phyloP scores from a whole-genome alignment of 2,113 vertebrate genomes.

The Plotosus lineatus region DNA sequence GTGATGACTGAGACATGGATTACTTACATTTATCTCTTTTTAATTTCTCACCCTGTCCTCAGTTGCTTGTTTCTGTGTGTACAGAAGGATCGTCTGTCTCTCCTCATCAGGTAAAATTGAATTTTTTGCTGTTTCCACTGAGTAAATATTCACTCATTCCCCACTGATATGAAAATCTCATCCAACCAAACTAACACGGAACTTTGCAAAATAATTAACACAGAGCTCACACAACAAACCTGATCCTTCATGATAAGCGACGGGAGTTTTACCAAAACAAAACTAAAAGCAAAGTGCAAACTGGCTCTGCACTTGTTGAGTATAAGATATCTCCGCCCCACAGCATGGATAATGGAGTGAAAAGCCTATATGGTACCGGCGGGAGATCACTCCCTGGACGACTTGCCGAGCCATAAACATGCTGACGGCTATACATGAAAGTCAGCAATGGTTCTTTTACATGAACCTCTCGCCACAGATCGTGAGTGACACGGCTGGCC shows the following conservation, averaged over 20 bases:
- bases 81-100: neutral
- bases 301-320: too few species aligned
- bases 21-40: too few species aligned
- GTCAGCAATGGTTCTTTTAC: too few species aligned
- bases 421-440: too few species aligned
- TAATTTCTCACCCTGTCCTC: neutral
- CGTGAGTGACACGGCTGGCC: too few species aligned
- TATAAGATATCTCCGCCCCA: too few species aligned
- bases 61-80: neutral
- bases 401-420: too few species aligned
- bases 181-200: neutral
- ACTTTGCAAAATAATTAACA: neutral
- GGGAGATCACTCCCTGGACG: too few species aligned
- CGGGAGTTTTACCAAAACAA: neutral
- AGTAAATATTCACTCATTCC: neutral
- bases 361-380: too few species aligned
- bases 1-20: too few species aligned
- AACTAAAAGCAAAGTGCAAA: neutral
- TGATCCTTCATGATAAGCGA: neutral
- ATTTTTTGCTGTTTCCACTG: neutral
- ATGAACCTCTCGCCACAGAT: too few species aligned
- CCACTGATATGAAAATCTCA: neutral
- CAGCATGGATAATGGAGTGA: too few species aligned
- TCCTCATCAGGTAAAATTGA: neutral
- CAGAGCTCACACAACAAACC: neutral